phyloP scores from a whole-genome alignment of 1,140 invertebrate species.

The Drosophila subobscura region DNA sequence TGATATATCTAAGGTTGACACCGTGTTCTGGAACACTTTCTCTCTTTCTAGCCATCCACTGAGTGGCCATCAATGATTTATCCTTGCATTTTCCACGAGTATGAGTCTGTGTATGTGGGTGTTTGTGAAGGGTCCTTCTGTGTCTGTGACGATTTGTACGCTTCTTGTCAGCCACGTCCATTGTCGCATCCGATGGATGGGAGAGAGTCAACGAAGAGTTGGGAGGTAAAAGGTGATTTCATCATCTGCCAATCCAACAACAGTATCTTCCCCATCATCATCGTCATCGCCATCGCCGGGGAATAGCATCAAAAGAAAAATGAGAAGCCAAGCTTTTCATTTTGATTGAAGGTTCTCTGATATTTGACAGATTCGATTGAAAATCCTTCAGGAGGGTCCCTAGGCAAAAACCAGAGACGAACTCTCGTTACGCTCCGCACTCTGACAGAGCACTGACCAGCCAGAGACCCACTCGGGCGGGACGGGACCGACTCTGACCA shows the following conservation, averaged over 20 bases:
- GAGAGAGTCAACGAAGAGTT: constrained; percentile 16
- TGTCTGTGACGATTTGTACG: constrained; percentile 23
- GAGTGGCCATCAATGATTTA: constrained; percentile 51
- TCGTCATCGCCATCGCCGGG: constrained; percentile 31
- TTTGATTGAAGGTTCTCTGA: constrained; percentile 82
- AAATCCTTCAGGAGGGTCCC: constrained; percentile 72
- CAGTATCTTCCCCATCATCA: constrained; percentile 42
- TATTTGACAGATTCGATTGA: constrained; percentile 83
- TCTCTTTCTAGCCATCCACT: neutral
- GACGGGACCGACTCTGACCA: constrained; percentile 18
- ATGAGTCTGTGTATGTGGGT: neutral
- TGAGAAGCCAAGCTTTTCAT: constrained; percentile 68
- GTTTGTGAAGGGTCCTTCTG: constrained; percentile 3
- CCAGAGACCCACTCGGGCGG: constrained; percentile 27
- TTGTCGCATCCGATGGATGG: constrained; percentile 34
- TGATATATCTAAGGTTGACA: constrained; percentile 63
- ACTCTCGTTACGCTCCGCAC: constrained; percentile 47
- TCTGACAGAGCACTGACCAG: constrained; percentile 61
- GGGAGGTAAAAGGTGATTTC: constrained; percentile 55
- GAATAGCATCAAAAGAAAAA: constrained; percentile 56
- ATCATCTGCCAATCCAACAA: constrained; percentile 60
- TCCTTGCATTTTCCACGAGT: constrained; percentile 21
- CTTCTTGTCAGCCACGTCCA: constrained; percentile 51
- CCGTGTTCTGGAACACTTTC: constrained; percentile 6
- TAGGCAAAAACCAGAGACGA: constrained; percentile 25